Evolutionary conservation across 2,888 invertebrate species (phyloP), one percentile per base, ranked within the genome.

Genomic region (Coleophora deauratella): DNA sequence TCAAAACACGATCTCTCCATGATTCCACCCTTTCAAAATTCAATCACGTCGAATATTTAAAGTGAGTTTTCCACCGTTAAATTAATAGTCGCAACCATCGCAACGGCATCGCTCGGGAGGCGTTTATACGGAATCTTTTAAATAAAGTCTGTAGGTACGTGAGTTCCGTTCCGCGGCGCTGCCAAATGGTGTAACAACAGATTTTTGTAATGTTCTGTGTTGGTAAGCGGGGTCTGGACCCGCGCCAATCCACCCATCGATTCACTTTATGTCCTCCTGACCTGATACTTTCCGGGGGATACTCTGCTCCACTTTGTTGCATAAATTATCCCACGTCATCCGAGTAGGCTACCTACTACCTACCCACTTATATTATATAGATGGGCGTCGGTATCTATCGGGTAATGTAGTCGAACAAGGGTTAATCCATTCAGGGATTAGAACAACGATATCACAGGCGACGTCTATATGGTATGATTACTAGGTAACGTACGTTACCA

Each of bases 141-240:
- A 79, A 80, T 77, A 79, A 77, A 73, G n/a, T n/a, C n/a, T n/a
- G 69, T 68, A 57, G 55, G 68, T 72, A 80, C 79, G 79, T 77
- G 79, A 74, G 67, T 67, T 62, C 56, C 51, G 55, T 49, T 56
- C 54, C 52, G 52, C 55, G 59, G 47, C 55, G 59, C 64, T 79
- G 81, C 80, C 81, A 81, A 82, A 80, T 76, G 74, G 73, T 67
- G 67, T 66, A 71, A 78, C 81, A 82, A 81, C 82, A 81, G 78
- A 82, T 81, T 82, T 81, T 81, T 80, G 76, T 79, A 80, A 82
- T 77, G 80, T 62, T 72, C 76, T 67, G 72, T 78, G 75, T 77
- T 78, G 80, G 80, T 79, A 72, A 78, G 69, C 66, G 72, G 57
- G 76, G 75, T 75, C 72, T 82, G 82, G 81, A 72, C 61, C 43